Conservation (phyloP, 2,888 invertebrate genomes). For the Agrochola macilenta region DNA sequence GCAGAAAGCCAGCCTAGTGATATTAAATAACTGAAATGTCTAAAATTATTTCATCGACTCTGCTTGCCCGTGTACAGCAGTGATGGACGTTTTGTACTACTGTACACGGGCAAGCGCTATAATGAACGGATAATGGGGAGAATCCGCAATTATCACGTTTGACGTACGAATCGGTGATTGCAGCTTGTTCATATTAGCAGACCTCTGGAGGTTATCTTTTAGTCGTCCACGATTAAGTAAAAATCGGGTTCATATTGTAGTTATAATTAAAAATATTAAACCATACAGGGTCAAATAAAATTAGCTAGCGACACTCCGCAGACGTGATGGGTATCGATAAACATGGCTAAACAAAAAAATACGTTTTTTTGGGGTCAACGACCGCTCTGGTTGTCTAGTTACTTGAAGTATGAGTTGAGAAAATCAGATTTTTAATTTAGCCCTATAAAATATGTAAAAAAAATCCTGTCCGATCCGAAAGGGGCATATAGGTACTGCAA, state of each 20-base stretch:
- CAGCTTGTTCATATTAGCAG: constrained; percentile 9
- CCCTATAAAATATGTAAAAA: neutral
- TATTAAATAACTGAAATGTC: neutral
- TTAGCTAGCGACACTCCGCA: neutral
- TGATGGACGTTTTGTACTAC: too few species aligned
- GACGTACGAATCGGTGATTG: constrained; percentile 5
- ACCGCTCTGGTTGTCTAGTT: neutral
- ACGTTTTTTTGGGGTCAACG: neutral
- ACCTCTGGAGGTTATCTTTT: neutral
- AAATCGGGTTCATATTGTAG: neutral
- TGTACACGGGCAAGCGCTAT: neutral
- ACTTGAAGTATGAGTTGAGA: neutral
- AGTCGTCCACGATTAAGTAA: neutral
- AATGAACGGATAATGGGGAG: constrained; percentile 6
- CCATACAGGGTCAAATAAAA: neutral
- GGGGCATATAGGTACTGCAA: too few species aligned
- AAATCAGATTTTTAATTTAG: neutral
- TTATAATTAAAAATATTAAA: neutral
- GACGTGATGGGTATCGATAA: neutral
- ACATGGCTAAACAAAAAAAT: neutral
- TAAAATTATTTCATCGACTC: neutral
- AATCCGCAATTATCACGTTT: constrained; percentile 19
- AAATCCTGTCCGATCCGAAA: too few species aligned
- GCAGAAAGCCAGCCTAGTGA: neutral
- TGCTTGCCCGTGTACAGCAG: too few species aligned